Percentiles rank a stretch among this genome's conserved stretches.
phyloP scores from a whole-genome alignment of 2,113 vertebrate genomes.

The Melanocharis versteri region DNA sequence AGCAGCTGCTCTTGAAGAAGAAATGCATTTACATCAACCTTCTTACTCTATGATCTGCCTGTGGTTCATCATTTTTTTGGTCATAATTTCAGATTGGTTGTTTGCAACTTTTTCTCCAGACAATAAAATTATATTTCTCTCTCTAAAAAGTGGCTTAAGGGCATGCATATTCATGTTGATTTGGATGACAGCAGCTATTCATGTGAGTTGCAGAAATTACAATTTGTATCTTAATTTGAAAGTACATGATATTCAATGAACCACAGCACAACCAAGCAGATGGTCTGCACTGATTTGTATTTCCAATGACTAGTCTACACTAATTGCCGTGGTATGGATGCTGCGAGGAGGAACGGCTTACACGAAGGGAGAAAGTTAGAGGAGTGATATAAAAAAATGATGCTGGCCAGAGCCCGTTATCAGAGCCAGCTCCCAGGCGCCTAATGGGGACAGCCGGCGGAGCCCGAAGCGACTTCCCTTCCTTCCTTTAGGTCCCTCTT shows the following conservation, averaged over 20 bases:
- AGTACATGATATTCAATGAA: neutral
- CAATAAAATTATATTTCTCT: neutral
- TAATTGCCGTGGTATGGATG: rapidly evolving
- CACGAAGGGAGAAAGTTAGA: neutral
- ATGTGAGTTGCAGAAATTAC: neutral
- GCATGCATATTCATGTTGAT: neutral
- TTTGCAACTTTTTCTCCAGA: neutral
- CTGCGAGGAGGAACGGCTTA: rapidly evolving
- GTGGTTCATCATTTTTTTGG: neutral
- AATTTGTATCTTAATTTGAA: neutral
- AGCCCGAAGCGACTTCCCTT: neutral
- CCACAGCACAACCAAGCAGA: neutral
- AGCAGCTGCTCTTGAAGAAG: neutral
- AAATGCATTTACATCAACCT: neutral
- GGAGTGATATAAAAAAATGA: rapidly evolving
- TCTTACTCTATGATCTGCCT: neutral
- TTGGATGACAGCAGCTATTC: neutral
- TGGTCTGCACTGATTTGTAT: neutral
- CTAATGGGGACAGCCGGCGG: rapidly evolving
- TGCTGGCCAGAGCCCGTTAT: neutral
- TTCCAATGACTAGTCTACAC: neutral
- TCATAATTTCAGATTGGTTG: neutral
- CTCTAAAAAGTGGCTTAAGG: neutral
- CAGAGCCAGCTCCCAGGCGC: neutral
- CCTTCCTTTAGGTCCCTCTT: rapidly evolving